Base-by-base conservation (phyloP, 2,113 vertebrate genomes). In the Tachysurus fulvidraco region DNA sequence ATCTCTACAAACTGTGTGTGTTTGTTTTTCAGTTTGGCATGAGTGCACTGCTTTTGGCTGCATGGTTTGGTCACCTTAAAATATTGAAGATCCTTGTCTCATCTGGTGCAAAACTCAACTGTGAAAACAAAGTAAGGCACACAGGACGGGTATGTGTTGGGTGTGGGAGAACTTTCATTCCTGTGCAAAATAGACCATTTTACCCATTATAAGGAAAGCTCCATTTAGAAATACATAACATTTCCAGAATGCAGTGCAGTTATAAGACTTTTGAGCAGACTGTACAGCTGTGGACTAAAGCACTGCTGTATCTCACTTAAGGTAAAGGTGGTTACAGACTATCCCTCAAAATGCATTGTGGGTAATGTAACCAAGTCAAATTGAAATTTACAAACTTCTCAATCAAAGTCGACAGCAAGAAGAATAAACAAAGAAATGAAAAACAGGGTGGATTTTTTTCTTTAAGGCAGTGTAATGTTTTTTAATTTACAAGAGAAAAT, bases 11-110 rank as follows among this genome's bases (percentile, higher is more conserved):
- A 55, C 8, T 41, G 12, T 65, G 7, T 83, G 21, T 81, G 28
- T 85, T n/a, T 89, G 5, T 83, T 54, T 88, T 82, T 11, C 88
- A 98, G 97, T 98, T 97, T 91, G 98, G 98, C 44, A 98, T 99
- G 98, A 99, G 95, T 0, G 94, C 96, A 0, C 91, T 98, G 85
- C 96, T 99, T 16, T 92, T 98, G 82, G 95, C 97, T 1, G 95
- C 96, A 78, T 99, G 97, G 97, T 99, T 98, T 0, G 97, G 97
- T 76, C 97, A 97, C 88, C 93, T 97, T 0, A 93, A 46, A 1
- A 85, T 97, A 88, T 92, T 99, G 67, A 96, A 98, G 94, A 92
- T 96, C 21, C 94, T 99, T 0, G 94, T 98, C 76, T 96, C 94
- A 16, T 94, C 95, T 1, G 97, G 97, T 83, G 97, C 97, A 55